Conservation (phyloP, 2,888 invertebrate genomes). For the Nephrotoma appendiculata region DNA sequence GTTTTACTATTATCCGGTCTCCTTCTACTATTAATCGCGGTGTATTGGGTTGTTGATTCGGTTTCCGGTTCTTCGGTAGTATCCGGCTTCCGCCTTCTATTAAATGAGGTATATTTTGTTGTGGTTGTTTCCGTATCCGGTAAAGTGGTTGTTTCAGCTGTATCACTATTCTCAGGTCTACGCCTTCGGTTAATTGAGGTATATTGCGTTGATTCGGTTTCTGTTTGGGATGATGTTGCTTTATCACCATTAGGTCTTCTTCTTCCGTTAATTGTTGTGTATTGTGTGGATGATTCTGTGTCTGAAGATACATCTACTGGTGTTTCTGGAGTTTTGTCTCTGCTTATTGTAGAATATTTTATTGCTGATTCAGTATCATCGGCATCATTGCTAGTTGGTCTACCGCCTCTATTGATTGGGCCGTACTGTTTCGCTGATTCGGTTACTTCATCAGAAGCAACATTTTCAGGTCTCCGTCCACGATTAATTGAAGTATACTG, state of each 20-base stretch:
- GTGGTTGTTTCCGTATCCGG: background rate
- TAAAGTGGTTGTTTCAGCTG: background rate
- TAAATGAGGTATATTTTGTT: background rate
- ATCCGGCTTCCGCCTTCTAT: background rate
- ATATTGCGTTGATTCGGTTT: background rate
- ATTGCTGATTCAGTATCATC: background rate
- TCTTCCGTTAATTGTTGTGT: background rate
- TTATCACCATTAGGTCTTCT: background rate
- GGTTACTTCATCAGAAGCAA: background rate
- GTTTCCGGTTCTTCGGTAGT: background rate
- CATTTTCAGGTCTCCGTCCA: background rate
- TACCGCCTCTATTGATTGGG: background rate
- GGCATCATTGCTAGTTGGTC: background rate
- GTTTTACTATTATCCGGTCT: background rate
- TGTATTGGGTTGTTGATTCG: background rate
- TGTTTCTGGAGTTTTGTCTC: background rate
- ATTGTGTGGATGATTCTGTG: background rate
- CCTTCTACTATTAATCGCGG: background rate
- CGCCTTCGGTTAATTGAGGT: background rate
- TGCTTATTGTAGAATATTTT: background rate
- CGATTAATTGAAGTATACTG: background rate
- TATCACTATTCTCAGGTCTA: background rate
- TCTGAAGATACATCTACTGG: background rate
- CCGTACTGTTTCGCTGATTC: background rate
- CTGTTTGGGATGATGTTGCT: background rate